Conservation (phyloP, 2,113 vertebrate genomes). For the Bubalus kerabau region DNA sequence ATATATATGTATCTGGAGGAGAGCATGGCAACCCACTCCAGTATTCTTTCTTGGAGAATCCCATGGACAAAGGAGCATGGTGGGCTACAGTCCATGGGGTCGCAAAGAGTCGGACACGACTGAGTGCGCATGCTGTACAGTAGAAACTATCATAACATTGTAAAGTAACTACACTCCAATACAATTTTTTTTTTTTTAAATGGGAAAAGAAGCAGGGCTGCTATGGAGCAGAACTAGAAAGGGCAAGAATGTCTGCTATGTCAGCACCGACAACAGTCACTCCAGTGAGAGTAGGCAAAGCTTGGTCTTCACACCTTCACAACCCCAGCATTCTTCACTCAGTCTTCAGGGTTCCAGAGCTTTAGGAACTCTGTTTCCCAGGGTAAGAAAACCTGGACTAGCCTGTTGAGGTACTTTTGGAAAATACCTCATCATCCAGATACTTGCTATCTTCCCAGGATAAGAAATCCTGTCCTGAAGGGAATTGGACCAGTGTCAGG, state of each 20-base stretch:
- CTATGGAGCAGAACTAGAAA: background rate
- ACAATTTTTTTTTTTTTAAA: background rate
- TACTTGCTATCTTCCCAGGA: background rate
- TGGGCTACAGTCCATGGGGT: background rate
- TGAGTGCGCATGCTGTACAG: rapidly evolving
- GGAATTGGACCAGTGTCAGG: background rate
- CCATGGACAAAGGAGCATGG: background rate
- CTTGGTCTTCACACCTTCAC: background rate
- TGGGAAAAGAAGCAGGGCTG: background rate
- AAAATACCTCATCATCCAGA: background rate
- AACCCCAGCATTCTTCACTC: background rate
- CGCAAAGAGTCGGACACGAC: background rate
- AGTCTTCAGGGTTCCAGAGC: background rate
- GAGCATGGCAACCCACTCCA: background rate
- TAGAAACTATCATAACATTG: background rate
- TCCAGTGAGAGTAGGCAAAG: background rate
- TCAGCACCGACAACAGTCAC: background rate
- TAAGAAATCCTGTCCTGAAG: background rate
- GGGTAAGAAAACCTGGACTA: background rate
- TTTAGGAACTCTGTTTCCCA: background rate
- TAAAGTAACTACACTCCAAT: background rate
- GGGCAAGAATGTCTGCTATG: background rate
- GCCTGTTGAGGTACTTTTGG: background rate
- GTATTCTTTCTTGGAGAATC: background rate
- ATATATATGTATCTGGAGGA: background rate